Evolutionary conservation across 1,140 invertebrate species (phyloP), one percentile per base, ranked within the genome.

Genomic region (Drosophila malerkotliana): DNA sequence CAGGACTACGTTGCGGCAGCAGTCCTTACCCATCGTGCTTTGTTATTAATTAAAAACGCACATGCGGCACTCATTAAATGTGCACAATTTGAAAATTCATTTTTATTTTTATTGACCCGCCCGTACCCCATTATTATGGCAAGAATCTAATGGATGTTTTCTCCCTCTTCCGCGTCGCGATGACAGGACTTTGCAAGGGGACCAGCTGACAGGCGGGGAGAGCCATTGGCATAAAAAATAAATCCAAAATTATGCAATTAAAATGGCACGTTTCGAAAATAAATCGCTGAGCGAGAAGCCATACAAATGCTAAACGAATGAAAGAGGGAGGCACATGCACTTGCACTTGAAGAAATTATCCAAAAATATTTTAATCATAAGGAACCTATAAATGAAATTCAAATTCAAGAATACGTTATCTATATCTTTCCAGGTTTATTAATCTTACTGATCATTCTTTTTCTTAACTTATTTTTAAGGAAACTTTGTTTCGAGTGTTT

Each of bases 81-180:
- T 4, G 64, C 48, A 51, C 82, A 87, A 71, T 82, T 88, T 76
- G 63, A 74, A 64, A 82, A 82, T 88, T 87, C 66, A 82, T 81
- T 83, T 82, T 81, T 82, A 83, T 83, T 83, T 83, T 84, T 84
- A 87, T 87, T 79, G 82, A 82, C 66, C 76, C 52, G 68, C 56
- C 66, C 78, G 30, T 67, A 49, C 53, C 57, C 45, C 30, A 56
- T 45, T 51, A 62, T 52, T 53, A 68, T 56, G 45, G 58, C 49
- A 57, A 74, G 74, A 68, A 57, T 69, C 58, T 63, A 69, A 60
- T 69, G 63, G 71, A 78, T 69, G 74, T 64, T 57, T 54, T 30
- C 54, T 32, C 41, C 55, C 45, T 44, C n/a, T 7, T 51, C 45
- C 49, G 48, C 44, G 61, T 26, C 24, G 28, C 21, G 52, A 55